A percentile compares a stretch with the other conserved stretches of the same genome.
These are phyloP conservation scores for Chionoecetes opilio DNA, from an alignment of 1,140 invertebrate species.

Conservation along the genomic window DNA sequence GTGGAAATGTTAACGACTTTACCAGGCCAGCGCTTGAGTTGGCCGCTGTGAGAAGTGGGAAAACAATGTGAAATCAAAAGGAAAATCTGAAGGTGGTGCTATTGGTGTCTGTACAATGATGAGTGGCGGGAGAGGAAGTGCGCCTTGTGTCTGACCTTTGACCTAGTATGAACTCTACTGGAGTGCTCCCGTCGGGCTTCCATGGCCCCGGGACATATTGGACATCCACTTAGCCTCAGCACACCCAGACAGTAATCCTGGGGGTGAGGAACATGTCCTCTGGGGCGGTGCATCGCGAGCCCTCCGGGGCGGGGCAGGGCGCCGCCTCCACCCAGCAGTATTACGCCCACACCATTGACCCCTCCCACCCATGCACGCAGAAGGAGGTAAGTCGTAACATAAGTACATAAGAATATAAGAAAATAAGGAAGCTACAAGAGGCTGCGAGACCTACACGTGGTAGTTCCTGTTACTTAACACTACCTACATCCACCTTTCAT, in stretches of 20 bases:
- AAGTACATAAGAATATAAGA: no score
- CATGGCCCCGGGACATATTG: background rate
- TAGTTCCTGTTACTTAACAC: no score
- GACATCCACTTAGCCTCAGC: background rate
- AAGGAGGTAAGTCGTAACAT: constrained; percentile 49
- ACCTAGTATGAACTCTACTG: constrained; percentile 38
- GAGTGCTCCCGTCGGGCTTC: constrained; percentile 21
- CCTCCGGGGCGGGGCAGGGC: constrained; percentile 47
- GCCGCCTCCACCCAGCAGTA: constrained; percentile 56
- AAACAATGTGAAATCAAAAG: background rate
- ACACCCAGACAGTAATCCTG: background rate
- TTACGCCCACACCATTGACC: constrained; percentile 45
- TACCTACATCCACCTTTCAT: no score
- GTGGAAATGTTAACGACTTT: constrained; percentile 29
- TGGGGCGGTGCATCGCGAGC: constrained; percentile 67
- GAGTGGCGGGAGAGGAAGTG: background rate
- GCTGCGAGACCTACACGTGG: no score
- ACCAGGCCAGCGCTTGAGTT: background rate
- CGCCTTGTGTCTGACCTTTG: constrained; percentile 19
- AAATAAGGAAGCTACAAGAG: no score
- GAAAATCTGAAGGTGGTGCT: background rate
- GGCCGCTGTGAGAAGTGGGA: background rate
- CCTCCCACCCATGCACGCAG: constrained; percentile 51
- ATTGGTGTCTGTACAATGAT: background rate
- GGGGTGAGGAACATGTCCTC: constrained; percentile 55